Conservation (phyloP, 1,140 invertebrate species). For the Bursaphelenchus mucronatus region DNA sequence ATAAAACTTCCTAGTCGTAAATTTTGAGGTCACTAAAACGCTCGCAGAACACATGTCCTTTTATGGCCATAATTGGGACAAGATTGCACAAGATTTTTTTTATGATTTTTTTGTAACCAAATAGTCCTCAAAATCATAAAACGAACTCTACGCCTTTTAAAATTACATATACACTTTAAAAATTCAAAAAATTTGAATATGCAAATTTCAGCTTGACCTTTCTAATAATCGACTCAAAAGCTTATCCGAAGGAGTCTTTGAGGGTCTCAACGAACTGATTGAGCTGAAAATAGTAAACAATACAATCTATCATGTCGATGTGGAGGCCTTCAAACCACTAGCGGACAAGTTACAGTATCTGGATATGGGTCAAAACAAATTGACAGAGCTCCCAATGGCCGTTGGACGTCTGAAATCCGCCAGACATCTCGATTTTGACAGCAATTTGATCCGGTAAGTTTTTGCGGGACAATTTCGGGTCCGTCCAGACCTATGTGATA, state of each 20-base stretch:
- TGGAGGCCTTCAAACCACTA: conserved; percentile 33
- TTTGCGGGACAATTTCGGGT: neutral
- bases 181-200: neutral
- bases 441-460: conserved; percentile 45
- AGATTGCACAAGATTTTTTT: neutral
- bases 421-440: conserved; percentile 41
- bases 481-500: too few relatives aligned
- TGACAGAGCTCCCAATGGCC: conserved; percentile 48
- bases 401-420: conserved; percentile 38
- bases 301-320: conserved; percentile 43
- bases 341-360: conserved; percentile 17
- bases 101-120: neutral
- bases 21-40: too few relatives aligned
- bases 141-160: neutral
- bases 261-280: conserved; percentile 41
- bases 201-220: conserved; percentile 49
- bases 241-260: conserved; percentile 37
- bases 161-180: neutral
- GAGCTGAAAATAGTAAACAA: conserved; percentile 42
- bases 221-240: conserved; percentile 43
- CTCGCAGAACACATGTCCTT: neutral
- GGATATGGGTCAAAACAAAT: conserved; percentile 41
- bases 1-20: too few relatives aligned
- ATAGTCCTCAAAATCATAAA: neutral
- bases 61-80: conserved; percentile 1